Evolutionary conservation across 2,797 vertebrate species (phyloP), one percentile per base, ranked within the genome.

Genomic region (Centropyge bicolor): DNA sequence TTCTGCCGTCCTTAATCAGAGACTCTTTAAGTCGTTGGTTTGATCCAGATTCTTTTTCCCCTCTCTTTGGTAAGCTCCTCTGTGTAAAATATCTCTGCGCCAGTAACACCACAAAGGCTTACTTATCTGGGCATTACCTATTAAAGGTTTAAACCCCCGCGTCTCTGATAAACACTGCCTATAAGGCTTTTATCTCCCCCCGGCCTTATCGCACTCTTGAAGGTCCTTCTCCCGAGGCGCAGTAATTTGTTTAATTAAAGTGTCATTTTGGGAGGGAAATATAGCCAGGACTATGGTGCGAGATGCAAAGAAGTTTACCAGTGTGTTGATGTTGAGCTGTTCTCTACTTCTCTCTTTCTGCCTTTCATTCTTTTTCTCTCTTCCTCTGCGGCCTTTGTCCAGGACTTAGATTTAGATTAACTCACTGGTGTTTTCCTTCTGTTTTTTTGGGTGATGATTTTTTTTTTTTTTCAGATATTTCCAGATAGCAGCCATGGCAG

Each of bases 231-330:
- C 91, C 89, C 80, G 70, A 90, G 86, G 91, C 83, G 70, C 93
- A 87, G 94, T 95, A 95, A 96, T 96, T 95, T 95, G 91, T 95
- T 96, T 96, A 96, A 96, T 96, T 96, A 95, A 96, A 96, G 94
- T 96, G 95, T 96, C 95, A 95, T 95, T 96, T 95, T 88, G 81
- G 84, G 85, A 88, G 92, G 92, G 86, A 94, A 95, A 94, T 95
- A 95, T 94, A 90, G 89, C 90, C 87, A 70, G 81, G 76, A 87
- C 90, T 72, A 71, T 59, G 63, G 75, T 67, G 72, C 63, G 64
- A 80, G 86, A 92, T 86, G 92, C 89, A 94, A 95, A 95, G 91
- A 94, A 95, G 92, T 95, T 95, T 94, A 92, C 83, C 83, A 80
- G 82, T 68, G 79, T 86, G 71, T 74, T 86, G 82, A 87, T 84